Evolutionary conservation across 2,888 invertebrate species (phyloP), one percentile per base, ranked within the genome.

Genomic region (Stegophylla sp.): DNA sequence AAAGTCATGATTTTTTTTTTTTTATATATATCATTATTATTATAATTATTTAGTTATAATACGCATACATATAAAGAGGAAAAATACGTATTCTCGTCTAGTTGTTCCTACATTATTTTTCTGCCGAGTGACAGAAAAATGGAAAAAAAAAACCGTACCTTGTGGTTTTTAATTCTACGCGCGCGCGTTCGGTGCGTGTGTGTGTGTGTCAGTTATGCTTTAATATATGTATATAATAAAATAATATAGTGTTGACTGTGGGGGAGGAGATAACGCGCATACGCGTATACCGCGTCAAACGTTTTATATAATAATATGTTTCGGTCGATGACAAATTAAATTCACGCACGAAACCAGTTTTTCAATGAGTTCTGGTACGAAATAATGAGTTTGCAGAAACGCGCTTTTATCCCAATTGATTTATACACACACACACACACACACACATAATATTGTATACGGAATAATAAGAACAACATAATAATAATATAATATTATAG

Each of bases 321-420:
- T 12, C 1, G 51, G 10, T 7, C 28, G 61, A 26, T 28, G 73
- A 74, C 73, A 74, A 74, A 74, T 74, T 64, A 63, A 63, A 75
- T 63, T 75, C 34, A 63, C 61, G 48, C 61, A 20, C 63, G 74
- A 23, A 74, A 74, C 63, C 48, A 34, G 51, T 63, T 75, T n/a
- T 34, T 23, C 45, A 15, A 48, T 28, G 56, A 17, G 41, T 34
- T 48, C 51, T 10, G 17, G 61, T 41, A 3, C 34, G 28, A 23
- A 75, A 34, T 34, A 64, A 75, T 75, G 63, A 63, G 63, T 51
- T 75, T 51, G 63, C 63, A 51, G 51, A 74, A 63, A 74, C 20
- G 34, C 45, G 34, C 45, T 28, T 61, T 61, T 28, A 28, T n/a
- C 15, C 74, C 28, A 17, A 63, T 61, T 17, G 63, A 74, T 74